Evolutionary conservation across 1,140 invertebrate genomes (phyloP).

Genomic region (Rhopalosiphum padi): DNA sequence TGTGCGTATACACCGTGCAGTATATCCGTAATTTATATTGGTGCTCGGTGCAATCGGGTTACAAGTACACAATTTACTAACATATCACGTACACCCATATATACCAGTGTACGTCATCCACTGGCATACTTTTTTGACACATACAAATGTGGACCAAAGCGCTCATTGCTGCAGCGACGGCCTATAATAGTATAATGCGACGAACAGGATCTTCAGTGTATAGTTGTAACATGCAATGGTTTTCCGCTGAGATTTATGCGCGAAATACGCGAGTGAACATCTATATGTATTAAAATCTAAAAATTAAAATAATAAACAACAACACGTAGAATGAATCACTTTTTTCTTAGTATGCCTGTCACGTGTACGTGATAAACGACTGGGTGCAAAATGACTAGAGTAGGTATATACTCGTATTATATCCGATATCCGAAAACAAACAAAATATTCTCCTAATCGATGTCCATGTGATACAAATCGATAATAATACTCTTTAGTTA

Average conservation of each 20-base stretch:
- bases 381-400: not conserved
- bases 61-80: conserved; percentile 52
- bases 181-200: not conserved
- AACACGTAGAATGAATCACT: not conserved
- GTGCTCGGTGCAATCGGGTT: conserved; percentile 39
- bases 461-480: not conserved
- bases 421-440: not conserved
- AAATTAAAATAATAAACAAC: not conserved
- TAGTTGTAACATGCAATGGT: not conserved
- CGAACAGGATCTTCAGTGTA: conserved; percentile 15
- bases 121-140: conserved; percentile 52
- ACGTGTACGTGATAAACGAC: not conserved
- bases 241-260: not conserved
- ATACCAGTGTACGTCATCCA: conserved; percentile 42
- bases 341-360: not conserved
- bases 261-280: not conserved
- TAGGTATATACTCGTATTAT: too few relatives aligned
- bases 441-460: not conserved
- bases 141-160: not conserved
- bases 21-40: conserved; percentile 45
- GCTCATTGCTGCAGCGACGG: not conserved
- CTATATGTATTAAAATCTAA: not conserved
- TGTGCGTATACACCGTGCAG: too few relatives aligned
- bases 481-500: not conserved
- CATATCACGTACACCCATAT: conserved; percentile 48